phyloP scores from a whole-genome alignment of 30 jellyfish, hydroid and myxozoan genomes.

The Haliclystus octoradiatus region DNA sequence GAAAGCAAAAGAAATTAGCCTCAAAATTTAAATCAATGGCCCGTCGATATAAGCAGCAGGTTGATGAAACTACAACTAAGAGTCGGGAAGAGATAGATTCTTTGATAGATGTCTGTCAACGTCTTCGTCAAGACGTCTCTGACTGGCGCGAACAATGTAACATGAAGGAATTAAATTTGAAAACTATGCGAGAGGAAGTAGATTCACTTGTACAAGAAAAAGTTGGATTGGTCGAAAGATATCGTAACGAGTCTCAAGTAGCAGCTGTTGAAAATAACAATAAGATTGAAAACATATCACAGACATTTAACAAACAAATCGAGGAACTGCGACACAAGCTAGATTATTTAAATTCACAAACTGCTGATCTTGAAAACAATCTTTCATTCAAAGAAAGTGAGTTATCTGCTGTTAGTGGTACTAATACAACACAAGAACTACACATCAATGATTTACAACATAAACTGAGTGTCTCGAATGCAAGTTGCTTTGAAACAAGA shows the following conservation, averaged over 20 bases:
- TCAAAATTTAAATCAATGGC: conserved; percentile 36
- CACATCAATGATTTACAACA: not conserved
- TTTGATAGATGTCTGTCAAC: not conserved
- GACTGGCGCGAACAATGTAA: not conserved
- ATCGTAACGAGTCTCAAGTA: conserved; percentile 1
- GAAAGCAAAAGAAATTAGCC: conserved; percentile 17
- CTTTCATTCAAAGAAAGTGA: not conserved
- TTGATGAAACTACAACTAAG: conserved; percentile 1
- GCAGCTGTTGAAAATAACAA: not conserved
- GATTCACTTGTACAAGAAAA: conserved; percentile 58
- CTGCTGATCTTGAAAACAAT: conserved; percentile 6
- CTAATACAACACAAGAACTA: not conserved
- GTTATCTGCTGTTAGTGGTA: not conserved
- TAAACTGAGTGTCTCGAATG: not conserved
- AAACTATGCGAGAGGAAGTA: conserved; percentile 67
- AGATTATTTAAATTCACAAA: not conserved
- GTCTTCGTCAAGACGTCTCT: not conserved
- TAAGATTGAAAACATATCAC: not conserved
- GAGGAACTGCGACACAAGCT: conserved; percentile 17
- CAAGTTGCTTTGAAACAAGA: not conserved
- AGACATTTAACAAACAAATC: conserved; percentile 12
- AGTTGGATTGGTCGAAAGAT: conserved; percentile 12
- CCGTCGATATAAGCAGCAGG: conserved; percentile 31
- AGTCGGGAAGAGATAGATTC: not conserved
- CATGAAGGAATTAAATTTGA: conserved; percentile 38